Evolutionary conservation across 2,113 vertebrate genomes (phyloP), one percentile per base, ranked within the genome.

Genomic region (Nannospalax galili): DNA sequence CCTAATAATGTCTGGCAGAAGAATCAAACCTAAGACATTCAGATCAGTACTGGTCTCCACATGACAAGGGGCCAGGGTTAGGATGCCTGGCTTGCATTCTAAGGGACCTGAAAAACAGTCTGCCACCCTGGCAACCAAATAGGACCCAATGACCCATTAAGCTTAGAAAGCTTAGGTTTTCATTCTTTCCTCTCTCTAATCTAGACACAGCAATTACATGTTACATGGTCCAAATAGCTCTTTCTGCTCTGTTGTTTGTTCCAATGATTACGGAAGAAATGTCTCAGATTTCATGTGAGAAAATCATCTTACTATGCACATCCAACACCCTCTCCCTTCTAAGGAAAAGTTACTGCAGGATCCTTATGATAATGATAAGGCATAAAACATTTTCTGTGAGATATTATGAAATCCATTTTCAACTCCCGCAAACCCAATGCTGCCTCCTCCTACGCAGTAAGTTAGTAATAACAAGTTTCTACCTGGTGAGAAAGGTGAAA

Each of bases 241-340:
- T 82, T 93, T 74, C 77, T 75, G 28, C 22, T 85, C 94, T 62
- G 35, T n/a, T 75, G 67, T 37, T 48, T 60, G 69, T 24, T 74
- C 40, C 78, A 79, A 15, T 17, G 17, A 56, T 67, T 10, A 52
- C 70, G 67, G 90, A 95, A 87, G 64, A 90, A 73, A 93, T 62
- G 67, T 92, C 81, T 97, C 84, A 79, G 72, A 64, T 70, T 94
- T 95, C 93, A 77, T 42, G 1, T 52, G n/a, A 79, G 73, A 86
- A 92, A 92, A 94, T 65, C 62, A 62, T 64, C 77, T 93, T 65
- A 87, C 15, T 56, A 37, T 10, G 45, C 69, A 92, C 35, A 94
- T 3, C 42, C 30, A 60, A 69, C 22, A 92, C 72, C 1, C 32
- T 89, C 17, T 93, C 64, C 30, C 93, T 84, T 84, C 26, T 84